Percentiles rank a stretch among this genome's conserved stretches.
Conservation (phyloP, 35 echinoderm and acorn worm species). For the Holothuria glaberrima region DNA sequence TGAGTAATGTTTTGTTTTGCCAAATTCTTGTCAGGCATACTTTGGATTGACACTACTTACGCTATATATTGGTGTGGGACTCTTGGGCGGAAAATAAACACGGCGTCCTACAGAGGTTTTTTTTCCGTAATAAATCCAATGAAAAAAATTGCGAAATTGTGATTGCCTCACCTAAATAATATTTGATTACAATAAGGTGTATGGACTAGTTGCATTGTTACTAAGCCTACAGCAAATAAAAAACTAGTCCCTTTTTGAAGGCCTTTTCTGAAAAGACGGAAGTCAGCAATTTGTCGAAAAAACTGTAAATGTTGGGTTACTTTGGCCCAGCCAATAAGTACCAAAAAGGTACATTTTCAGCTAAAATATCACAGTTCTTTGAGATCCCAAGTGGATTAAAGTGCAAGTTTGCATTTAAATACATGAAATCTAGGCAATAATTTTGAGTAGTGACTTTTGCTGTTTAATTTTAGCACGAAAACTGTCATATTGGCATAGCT, state of each 20-base stretch:
- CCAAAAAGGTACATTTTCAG: no score
- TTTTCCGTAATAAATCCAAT: neutral
- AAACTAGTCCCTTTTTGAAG: neutral
- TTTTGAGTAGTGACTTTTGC: neutral
- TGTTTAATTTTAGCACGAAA: neutral
- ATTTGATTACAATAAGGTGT: neutral
- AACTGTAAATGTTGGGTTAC: neutral
- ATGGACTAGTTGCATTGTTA: neutral
- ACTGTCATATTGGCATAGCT: neutral
- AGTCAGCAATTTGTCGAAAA: slow-evolving; percentile 8
- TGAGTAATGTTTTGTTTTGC: neutral
- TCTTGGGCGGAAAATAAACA: slow-evolving; percentile 3
- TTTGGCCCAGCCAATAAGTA: neutral
- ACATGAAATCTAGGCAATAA: neutral
- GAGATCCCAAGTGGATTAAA: neutral
- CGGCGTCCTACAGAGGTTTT: neutral
- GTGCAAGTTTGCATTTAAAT: slow-evolving; percentile 18
- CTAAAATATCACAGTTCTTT: no score
- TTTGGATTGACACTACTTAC: neutral
- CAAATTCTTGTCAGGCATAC: slow-evolving; percentile 4
- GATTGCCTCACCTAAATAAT: no score
- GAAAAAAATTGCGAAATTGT: no score
- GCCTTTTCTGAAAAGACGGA: neutral
- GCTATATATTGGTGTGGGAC: neutral
- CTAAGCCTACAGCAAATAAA: neutral